Evolutionary conservation across 2,797 vertebrate genomes (phyloP).

Genomic region (Phataginus tricuspis): DNA sequence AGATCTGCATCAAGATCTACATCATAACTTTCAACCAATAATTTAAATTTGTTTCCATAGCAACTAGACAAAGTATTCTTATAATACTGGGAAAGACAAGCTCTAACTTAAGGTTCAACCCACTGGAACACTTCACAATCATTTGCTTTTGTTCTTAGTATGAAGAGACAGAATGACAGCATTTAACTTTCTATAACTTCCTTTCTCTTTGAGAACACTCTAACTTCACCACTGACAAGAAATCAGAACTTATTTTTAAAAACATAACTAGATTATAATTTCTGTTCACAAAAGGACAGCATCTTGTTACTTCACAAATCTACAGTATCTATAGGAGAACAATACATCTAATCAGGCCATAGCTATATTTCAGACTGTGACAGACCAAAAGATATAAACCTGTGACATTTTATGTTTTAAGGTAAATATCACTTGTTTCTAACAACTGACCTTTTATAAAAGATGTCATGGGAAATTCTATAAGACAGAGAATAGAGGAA

Average conservation of each 20-base stretch:
- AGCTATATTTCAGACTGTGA: slow-evolving; percentile 10
- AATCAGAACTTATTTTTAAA: slow-evolving; percentile 52
- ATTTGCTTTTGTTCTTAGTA: slow-evolving; percentile 69
- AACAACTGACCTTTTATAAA: slow-evolving; percentile 19
- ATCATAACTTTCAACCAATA: slow-evolving; percentile 58
- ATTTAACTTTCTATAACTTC: slow-evolving; percentile 50
- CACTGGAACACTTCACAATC: slow-evolving; percentile 54
- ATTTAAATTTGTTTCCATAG: slow-evolving; percentile 80
- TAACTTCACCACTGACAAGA: slow-evolving; percentile 59
- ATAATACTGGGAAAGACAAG: slow-evolving; percentile 60
- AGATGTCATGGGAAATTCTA: neutral
- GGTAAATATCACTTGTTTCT: slow-evolving; percentile 43
- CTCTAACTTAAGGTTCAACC: slow-evolving; percentile 69
- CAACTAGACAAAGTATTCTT: slow-evolving; percentile 76
- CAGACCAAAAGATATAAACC: neutral
- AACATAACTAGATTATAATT: slow-evolving; percentile 25
- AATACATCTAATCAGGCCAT: neutral
- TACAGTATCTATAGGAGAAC: neutral
- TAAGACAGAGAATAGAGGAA: neutral
- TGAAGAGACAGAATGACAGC: slow-evolving; percentile 66
- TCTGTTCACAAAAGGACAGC: slow-evolving; percentile 29
- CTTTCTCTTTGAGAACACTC: slow-evolving; percentile 38
- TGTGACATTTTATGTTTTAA: slow-evolving; percentile 43
- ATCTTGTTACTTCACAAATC: slow-evolving; percentile 45
- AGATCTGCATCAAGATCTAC: slow-evolving; percentile 42